Evolutionary conservation across 1,140 invertebrate species (phyloP), one percentile per base, ranked within the genome.

Genomic region (Tetramorium alpestre): DNA sequence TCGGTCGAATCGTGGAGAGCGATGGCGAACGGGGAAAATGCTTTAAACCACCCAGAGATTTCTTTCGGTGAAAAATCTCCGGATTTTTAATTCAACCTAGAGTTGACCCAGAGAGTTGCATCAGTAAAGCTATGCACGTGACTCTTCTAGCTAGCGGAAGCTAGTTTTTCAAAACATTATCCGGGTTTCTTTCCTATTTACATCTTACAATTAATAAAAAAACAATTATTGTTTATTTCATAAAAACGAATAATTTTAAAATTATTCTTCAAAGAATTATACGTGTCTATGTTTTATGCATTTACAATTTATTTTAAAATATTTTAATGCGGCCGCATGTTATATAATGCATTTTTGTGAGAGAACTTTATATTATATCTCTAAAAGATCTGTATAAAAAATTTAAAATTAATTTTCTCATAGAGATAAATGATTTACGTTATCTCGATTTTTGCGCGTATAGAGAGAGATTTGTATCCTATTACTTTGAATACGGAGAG

Each of bases 11-110:
- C 49, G 38, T 38, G 65, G 38, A 70, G 64, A 81, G 51, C 47
- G 47, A 70, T 54, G 64, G 77, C 65, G 65, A 81, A 70, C 65
- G 64, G 78, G 51, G 67, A 81, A 81, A 81, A 65, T 65, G 65
- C 64, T 81, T 81, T 81, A 81, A 81, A 56, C 51, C 65, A 54
- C 10, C 78, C 38, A 25, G 65, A 81, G 78, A 81, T 70, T 81
- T 81, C 65, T 70, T 81, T 65, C 51, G 65, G 64, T 70, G 64
- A 81, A 81, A 81, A 70, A 81, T 81, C 78, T 81, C 64, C 13
- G 49, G 78, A 81, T 81, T 81, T 81, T 81, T 81, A 81, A 81
- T 81, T 81, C 65, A 81, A 56, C 47, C 51, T 81, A 70, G n/a
- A n/a, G n/a, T n/a, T 49, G 49, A 25, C 49, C 38, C 65, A 44